phyloP scores from a whole-genome alignment of 2,888 invertebrate genomes.

The Caenorhabditis sp. region DNA sequence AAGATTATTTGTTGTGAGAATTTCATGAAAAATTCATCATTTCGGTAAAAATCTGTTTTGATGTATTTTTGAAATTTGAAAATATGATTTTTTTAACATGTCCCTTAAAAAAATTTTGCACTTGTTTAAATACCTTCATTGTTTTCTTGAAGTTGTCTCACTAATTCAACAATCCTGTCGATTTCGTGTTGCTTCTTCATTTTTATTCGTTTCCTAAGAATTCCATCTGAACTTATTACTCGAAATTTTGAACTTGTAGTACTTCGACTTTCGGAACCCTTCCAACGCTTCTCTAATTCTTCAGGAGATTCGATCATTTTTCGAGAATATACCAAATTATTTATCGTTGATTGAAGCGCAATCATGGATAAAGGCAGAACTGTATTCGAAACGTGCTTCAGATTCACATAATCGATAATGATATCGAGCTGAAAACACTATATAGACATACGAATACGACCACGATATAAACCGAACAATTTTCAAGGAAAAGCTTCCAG shows the following conservation, averaged over 20 bases:
- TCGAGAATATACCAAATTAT: conserved; percentile 9
- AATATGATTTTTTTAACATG: too few species aligned
- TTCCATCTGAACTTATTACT: conserved; percentile 13
- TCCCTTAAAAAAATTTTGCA: too few species aligned
- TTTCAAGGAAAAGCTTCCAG: conserved; percentile 7
- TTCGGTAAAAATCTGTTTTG: too few species aligned
- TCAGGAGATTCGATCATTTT: conserved; percentile 11
- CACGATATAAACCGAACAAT: conserved; percentile 2
- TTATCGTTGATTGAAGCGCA: not conserved
- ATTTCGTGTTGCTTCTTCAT: conserved; percentile 62
- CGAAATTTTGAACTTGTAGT: not conserved
- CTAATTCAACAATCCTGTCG: conserved; percentile 45
- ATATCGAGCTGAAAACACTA: conserved; percentile 17
- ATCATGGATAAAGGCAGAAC: conserved; percentile 16
- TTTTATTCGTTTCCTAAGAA: conserved; percentile 51
- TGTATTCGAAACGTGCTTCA: not conserved
- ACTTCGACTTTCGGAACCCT: not conserved
- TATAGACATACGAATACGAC: too few species aligned
- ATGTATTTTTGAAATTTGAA: too few species aligned
- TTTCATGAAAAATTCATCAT: too few species aligned
- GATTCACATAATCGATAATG: conserved; percentile 5
- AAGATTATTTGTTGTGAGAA: too few species aligned
- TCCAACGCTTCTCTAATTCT: conserved; percentile 16
- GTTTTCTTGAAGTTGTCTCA: conserved; percentile 28
- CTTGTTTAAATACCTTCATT: not conserved